Conservation (phyloP, 2,888 invertebrate species). For the Chirona hameri region DNA sequence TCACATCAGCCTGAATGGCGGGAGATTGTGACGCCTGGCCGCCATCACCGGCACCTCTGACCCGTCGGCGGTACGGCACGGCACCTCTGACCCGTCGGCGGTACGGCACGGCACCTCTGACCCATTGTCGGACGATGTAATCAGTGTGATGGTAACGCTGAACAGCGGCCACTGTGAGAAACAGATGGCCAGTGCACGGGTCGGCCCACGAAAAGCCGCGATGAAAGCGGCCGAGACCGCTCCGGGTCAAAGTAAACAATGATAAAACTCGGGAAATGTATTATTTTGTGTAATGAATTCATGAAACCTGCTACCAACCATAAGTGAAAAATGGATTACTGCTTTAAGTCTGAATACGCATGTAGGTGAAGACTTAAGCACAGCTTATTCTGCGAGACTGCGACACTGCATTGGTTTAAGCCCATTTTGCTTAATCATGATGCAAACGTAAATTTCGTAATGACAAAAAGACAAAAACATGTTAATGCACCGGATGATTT, state of each 20-base stretch:
- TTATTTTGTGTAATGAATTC: neutral
- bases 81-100: neutral
- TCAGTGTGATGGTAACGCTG: neutral
- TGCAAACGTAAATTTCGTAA: too few relatives aligned
- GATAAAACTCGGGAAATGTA: neutral
- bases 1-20: neutral
- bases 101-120: neutral
- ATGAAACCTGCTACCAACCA: neutral
- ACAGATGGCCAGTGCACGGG: neutral
- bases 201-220: neutral
- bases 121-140: neutral
- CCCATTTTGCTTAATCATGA: too few relatives aligned
- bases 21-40: neutral
- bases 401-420: too few relatives aligned
- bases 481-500: too few relatives aligned
- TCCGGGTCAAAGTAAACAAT: neutral
- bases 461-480: too few relatives aligned
- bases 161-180: neutral
- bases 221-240: neutral
- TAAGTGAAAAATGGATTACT: too few relatives aligned
- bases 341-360: too few relatives aligned
- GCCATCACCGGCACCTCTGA: neutral
- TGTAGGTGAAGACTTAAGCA: too few relatives aligned
- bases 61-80: neutral
- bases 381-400: too few relatives aligned